Base-by-base conservation (phyloP, 1,140 invertebrate genomes). In the Sycophila sp. region DNA sequence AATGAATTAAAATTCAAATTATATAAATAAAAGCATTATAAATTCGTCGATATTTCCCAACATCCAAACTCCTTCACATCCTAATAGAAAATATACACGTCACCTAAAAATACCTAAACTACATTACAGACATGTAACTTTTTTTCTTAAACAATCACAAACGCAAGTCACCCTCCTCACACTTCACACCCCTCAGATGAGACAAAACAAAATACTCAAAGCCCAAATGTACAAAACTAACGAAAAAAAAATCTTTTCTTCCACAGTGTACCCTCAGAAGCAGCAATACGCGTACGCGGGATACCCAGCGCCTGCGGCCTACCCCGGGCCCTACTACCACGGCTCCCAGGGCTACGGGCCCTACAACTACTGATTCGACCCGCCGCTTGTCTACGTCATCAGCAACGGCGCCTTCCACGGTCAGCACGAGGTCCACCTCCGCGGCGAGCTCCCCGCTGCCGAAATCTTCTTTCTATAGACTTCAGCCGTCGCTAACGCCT, bases 251-350 rank as follows among this genome's bases (percentile, higher is more conserved):
- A n/a, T 22, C 0, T 65, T 88, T 87, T 26, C 11, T 58, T 65
- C 28, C 51, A 56, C 88, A 95, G 94, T 97, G 70, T 97, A 97
- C 86, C 95, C 95, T 17, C 95, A 96, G 84, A 97, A 97, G 85
- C 94, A 96, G 84, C 94, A 96, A 74, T 94, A 94, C 79, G 92
- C 92, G 0, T 96, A 96, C 81, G 93, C 94, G 47, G 94, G 94
- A 72, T 95, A 96, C 75, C 92, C 93, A 34, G 92, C 94, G 42
- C 91, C 92, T 8, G 92, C 93, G 69, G 92, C 93, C 45, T 95
- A 95, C 82, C 91, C 94, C 45, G 93, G 93, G 34, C 93, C 93
- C 22, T 95, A 95, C 81, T 95, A 96, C 79, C 94, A 96, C 82
- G 94, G 94, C 75, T 95, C 94, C 19, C 94, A 96, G 81, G 40